Evolutionary conservation across 2,888 invertebrate genomes (phyloP), one percentile per base, ranked within the genome.

Genomic region (Euspilapteryx auroguttella): DNA sequence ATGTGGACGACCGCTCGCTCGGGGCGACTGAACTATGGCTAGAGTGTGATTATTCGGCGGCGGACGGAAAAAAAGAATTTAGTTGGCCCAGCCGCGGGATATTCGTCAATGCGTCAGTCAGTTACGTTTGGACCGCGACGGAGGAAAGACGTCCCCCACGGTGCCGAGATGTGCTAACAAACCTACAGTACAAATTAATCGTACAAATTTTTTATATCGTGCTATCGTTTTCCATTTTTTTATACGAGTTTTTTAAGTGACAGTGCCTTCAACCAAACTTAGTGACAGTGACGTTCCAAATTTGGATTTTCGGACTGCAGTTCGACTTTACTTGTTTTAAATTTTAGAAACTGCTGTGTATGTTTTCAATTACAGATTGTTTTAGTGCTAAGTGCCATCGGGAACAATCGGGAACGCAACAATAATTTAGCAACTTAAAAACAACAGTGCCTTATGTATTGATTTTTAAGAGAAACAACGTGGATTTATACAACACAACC

Each of bases 161-260:
- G 17, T 17, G 43, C 54, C 61, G 65, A 61, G 55, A 64, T 63
- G 66, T 66, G 64, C 51, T 12, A 24, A 57, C 58, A 71, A 66
- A 14, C 63, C 43, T 45, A 71, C 64, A 75, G 73, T 75, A 75
- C 73, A 75, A 75, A 69, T 44, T 46, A 46, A 48, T 47, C 66
- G 69, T 73, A 65, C 71, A 71, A 71, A 69, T 65, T 65, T 64
- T 59, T 55, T 49, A 42, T 47, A 58, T 66, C 69, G 68, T 64
- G 65, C 65, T 68, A 66, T 59, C 54, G 44, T 41, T 46, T 51
- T 48, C 27, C 8, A 21, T 9, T 6, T 28, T 25, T 14, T 39
- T 36, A 39, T 37, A 41, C 40, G 36, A 35, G 28, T 40, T 55
- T 17, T 17, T 6, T 17, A 17, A 17, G 68, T 69, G 69, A 62